phyloP scores from a whole-genome alignment of 1,140 invertebrate species.

The Polypedilum pembai region DNA sequence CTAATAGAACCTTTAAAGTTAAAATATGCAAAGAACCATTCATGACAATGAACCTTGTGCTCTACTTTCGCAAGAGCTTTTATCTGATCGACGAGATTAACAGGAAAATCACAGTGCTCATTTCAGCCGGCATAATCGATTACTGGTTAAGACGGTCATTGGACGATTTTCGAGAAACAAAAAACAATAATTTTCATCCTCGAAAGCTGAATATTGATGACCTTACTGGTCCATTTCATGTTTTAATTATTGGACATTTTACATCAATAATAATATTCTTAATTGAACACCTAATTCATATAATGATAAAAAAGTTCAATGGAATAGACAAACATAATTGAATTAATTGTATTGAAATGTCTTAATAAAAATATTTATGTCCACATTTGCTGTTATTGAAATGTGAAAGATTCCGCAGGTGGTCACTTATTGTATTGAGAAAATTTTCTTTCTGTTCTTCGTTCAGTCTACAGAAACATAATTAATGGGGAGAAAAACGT shows the following conservation, averaged over 20 bases:
- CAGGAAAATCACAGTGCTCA: background rate
- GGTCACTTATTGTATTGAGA: no score
- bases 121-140: background rate
- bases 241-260: background rate
- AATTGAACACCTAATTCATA: no score
- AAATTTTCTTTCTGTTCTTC: no score
- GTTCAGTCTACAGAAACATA: no score
- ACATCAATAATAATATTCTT: background rate
- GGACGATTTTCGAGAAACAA: background rate
- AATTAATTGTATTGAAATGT: no score
- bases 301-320: no score
- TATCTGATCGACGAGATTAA: background rate
- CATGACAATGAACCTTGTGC: background rate
- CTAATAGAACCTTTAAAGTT: background rate
- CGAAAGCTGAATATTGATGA: background rate
- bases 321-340: no score
- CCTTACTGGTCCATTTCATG: background rate
- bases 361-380: no score
- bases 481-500: no score
- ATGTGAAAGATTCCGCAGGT: no score
- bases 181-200: background rate
- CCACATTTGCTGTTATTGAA: no score
- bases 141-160: background rate
- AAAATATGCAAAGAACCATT: background rate
- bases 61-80: background rate